Conservation (phyloP, 2,113 vertebrate genomes). For the Ochotona curzoniae region DNA sequence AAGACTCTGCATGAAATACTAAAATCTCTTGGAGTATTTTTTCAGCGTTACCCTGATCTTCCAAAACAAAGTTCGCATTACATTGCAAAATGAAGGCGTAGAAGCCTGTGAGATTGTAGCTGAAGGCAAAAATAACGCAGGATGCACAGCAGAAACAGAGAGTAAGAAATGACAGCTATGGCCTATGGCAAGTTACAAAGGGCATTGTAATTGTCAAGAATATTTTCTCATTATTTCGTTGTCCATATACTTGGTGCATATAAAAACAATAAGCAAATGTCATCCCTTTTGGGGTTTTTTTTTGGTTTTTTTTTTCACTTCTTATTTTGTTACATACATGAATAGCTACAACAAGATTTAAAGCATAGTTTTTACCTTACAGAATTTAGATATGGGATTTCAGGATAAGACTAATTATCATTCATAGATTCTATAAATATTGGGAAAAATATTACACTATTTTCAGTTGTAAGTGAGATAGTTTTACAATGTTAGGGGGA, state of each 20-base stretch:
- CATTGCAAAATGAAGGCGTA: neutral
- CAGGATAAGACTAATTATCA: neutral
- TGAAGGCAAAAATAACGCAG: neutral
- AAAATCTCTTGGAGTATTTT: no score
- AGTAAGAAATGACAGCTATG: neutral
- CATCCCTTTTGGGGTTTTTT: neutral
- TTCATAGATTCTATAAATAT: neutral
- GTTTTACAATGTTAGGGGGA: neutral
- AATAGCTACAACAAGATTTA: no score
- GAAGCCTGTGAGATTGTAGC: neutral
- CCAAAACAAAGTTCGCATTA: no score
- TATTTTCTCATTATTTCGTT: neutral
- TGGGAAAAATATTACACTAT: no score
- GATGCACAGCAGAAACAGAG: neutral
- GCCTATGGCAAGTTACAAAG: neutral
- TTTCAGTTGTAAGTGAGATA: neutral
- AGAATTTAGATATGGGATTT: neutral
- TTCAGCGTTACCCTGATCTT: no score
- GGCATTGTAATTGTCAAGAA: neutral
- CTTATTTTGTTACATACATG: neutral
- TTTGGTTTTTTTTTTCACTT: neutral
- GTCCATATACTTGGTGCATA: neutral
- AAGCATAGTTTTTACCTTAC: no score
- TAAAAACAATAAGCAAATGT: neutral
- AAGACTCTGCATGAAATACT: no score